Conservation (phyloP, 2,888 invertebrate genomes). For the Andricus quercusramuli region DNA sequence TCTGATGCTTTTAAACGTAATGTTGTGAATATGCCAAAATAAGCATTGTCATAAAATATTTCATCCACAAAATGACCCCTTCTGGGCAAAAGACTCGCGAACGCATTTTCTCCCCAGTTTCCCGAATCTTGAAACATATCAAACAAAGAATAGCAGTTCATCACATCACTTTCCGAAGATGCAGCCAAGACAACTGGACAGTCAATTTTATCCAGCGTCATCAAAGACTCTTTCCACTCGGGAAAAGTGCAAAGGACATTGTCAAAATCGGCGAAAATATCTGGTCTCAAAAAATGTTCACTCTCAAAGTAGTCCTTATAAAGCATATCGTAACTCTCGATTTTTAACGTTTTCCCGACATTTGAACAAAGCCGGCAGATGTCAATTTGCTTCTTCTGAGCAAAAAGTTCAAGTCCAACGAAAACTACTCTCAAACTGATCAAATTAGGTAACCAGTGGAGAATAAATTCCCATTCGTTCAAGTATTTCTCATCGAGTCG, state of each 20-base stretch:
- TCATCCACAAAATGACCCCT: background rate
- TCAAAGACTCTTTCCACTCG: background rate
- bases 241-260: background rate
- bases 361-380: too few relatives aligned
- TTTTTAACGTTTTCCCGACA: background rate
- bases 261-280: background rate
- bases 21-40: background rate
- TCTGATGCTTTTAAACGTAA: background rate
- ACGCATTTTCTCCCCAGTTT: background rate
- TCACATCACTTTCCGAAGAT: background rate
- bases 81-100: background rate
- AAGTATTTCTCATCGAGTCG: background rate
- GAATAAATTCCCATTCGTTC: slow-evolving; percentile 68
- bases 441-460: slow-evolving; percentile 68
- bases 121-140: background rate
- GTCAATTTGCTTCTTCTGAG: background rate
- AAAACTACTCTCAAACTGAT: slow-evolving; percentile 61
- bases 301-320: background rate
- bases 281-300: background rate
- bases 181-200: background rate
- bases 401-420: slow-evolving; percentile 68
- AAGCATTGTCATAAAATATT: background rate
- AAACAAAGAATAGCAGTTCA: background rate
- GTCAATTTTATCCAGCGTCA: background rate
- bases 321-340: background rate